These are phyloP conservation scores for Isoperla grammatica DNA, from an alignment of 2,888 invertebrate species.

Conservation along the genomic window DNA sequence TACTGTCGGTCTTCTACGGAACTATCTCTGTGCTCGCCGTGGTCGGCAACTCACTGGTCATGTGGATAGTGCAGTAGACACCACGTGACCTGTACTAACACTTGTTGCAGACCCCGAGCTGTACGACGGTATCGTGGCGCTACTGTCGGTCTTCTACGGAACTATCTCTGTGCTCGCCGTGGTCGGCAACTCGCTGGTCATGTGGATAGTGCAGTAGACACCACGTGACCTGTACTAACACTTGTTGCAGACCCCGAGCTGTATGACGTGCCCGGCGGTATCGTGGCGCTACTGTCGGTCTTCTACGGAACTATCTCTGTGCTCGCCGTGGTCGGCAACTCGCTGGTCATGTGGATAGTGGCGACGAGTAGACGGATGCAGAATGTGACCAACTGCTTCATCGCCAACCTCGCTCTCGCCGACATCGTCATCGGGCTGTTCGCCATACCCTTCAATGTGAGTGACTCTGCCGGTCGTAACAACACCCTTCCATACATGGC, in stretches of 20 bases:
- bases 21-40: slow-evolving; percentile 75
- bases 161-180: slow-evolving; percentile 75
- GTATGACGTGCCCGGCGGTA: slow-evolving; percentile 67
- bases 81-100: no score
- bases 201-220: slow-evolving; percentile 69
- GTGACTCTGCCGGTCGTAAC: not conserved
- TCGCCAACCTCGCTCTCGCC: slow-evolving; percentile 77
- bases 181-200: slow-evolving; percentile 76
- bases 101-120: no score
- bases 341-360: slow-evolving; percentile 80
- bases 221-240: slow-evolving; percentile 51
- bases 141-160: slow-evolving; percentile 43
- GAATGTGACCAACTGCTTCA: slow-evolving; percentile 80
- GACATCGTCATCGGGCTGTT: slow-evolving; percentile 83
- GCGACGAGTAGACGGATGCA: slow-evolving; percentile 72
- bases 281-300: slow-evolving; percentile 67
- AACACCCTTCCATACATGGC: no score
- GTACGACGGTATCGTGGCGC: no score
- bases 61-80: no score
- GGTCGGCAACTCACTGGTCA: slow-evolving; percentile 57
- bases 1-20: slow-evolving; percentile 74
- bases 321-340: slow-evolving; percentile 74
- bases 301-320: slow-evolving; percentile 79
- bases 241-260: slow-evolving; percentile 40
- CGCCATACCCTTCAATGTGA: slow-evolving; percentile 73